Evolutionary conservation across 2,797 vertebrate species (phyloP), one percentile per base, ranked within the genome.

Genomic region (Muraenolepis orangiensis): DNA sequence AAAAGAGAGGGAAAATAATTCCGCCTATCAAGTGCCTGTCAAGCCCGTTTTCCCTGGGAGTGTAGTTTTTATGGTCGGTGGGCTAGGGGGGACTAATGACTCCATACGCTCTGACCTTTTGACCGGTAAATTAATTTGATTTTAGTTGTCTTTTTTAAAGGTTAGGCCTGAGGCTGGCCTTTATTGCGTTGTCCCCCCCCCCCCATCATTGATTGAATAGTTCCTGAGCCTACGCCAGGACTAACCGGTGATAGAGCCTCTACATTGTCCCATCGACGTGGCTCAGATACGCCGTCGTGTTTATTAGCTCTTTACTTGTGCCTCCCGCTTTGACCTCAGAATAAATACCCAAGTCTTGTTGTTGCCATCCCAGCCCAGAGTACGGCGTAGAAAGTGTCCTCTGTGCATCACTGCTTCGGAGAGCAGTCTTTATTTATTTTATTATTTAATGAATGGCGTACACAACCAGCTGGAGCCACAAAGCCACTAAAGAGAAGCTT

Each of bases 111-210:
- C 81, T 91, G 88, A 91, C 91, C 90, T 90, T 91, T 92, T 94
- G 92, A 91, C 93, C 86, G 74, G 84, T 88, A 90, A 89, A 92
- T 94, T 92, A 91, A 89, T 88, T 92, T 88, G 83, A 90, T 91
- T 90, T 90, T 79, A 75, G 87, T 89, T 88, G 90, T 91, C 88
- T 92, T 93, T 92, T 93, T 93, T 86, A 93, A 92, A 93, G 93
- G 91, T 93, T 91, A 87, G 83, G 82, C 87, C 87, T 3, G 34
- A 85, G 84, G 88, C 86, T 61, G 71, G 82, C 87, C 81, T 84
- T 87, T 87, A 89, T 90, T 86, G 88, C 80, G 87, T 91, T 88
- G 85, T 93, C 92, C 90, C 80, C 76, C 80, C 92, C 90, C 80
- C 77, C 80, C 83, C 81, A 32, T 72, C 91, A 91, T 86, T 91